phyloP scores from a whole-genome alignment of 2,888 invertebrate genomes.

The Agriopis aurantiaria region DNA sequence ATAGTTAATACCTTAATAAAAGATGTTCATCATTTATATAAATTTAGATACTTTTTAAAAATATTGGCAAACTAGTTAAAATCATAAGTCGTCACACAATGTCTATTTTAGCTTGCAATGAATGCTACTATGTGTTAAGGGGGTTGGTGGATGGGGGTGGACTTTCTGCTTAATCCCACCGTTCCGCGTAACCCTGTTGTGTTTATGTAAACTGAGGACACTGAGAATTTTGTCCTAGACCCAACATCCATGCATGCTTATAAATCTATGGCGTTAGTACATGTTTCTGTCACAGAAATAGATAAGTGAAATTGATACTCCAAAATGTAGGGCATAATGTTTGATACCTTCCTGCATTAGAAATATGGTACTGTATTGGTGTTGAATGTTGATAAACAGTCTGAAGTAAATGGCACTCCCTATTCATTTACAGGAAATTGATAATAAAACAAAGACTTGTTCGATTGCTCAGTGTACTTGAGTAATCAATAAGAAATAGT shows the following conservation, averaged over 20 bases:
- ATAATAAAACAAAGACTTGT: slow-evolving; percentile 16
- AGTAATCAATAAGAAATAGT: slow-evolving; percentile 4
- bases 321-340: slow-evolving; percentile 20
- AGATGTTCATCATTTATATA: too few relatives aligned
- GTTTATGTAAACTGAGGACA: too few relatives aligned
- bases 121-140: too few relatives aligned
- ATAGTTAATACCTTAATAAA: too few relatives aligned
- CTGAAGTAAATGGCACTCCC: slow-evolving; percentile 22
- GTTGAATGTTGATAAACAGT: slow-evolving; percentile 12
- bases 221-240: not conserved
- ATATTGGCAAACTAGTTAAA: too few relatives aligned
- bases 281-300: slow-evolving; percentile 10
- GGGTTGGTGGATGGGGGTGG: too few relatives aligned
- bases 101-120: too few relatives aligned
- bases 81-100: too few relatives aligned
- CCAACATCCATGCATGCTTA: too few relatives aligned
- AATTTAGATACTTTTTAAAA: too few relatives aligned
- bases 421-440: slow-evolving; percentile 6
- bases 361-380: slow-evolving; percentile 15
- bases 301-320: slow-evolving; percentile 18
- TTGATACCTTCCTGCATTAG: not conserved
- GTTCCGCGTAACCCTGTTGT: too few relatives aligned
- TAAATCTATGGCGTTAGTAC: not conserved
- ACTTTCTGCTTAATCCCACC: too few relatives aligned
- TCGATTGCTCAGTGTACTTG: slow-evolving; percentile 3